Percentiles rank a stretch among this genome's conserved stretches.
Conservation (phyloP, 2,797 vertebrate species). For the Podargus strigoides region DNA sequence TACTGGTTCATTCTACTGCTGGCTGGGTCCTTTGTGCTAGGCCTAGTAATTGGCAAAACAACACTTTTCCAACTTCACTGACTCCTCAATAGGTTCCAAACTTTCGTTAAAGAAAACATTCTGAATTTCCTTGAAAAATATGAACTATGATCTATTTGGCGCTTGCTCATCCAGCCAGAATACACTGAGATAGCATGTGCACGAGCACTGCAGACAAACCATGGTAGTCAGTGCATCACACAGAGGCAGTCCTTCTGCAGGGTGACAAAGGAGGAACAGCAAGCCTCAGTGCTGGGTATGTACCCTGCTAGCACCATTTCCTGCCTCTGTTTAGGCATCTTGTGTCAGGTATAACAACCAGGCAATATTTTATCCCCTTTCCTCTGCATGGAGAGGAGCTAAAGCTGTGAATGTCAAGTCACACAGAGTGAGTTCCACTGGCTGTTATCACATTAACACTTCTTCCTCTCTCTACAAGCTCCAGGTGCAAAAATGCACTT, state of each 20-base stretch:
- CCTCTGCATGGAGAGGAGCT: not conserved
- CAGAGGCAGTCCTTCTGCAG: not conserved
- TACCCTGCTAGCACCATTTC: not conserved
- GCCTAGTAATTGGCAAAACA: too few relatives aligned
- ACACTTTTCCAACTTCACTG: not conserved
- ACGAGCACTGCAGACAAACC: not conserved
- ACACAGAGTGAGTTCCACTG: not conserved
- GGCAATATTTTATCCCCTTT: not conserved
- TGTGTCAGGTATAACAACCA: not conserved
- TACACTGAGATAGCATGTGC: rapidly evolving
- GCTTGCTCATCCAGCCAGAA: not conserved
- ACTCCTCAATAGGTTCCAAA: not conserved
- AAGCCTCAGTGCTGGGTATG: rapidly evolving
- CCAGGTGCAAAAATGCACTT: not conserved
- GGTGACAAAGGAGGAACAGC: not conserved
- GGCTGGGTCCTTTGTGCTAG: too few relatives aligned
- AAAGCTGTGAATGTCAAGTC: not conserved
- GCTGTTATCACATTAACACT: constrained; percentile 25
- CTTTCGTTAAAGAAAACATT: not conserved
- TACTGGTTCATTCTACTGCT: too few relatives aligned
- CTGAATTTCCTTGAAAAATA: not conserved
- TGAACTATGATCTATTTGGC: not conserved
- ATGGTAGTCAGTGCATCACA: not conserved
- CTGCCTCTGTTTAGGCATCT: not conserved
- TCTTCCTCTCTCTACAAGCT: not conserved